A percentile compares a stretch with the other conserved stretches of the same genome.
Evolutionary conservation across 1,140 invertebrate genomes (phyloP).

Genomic region (Drosophila truncata): DNA sequence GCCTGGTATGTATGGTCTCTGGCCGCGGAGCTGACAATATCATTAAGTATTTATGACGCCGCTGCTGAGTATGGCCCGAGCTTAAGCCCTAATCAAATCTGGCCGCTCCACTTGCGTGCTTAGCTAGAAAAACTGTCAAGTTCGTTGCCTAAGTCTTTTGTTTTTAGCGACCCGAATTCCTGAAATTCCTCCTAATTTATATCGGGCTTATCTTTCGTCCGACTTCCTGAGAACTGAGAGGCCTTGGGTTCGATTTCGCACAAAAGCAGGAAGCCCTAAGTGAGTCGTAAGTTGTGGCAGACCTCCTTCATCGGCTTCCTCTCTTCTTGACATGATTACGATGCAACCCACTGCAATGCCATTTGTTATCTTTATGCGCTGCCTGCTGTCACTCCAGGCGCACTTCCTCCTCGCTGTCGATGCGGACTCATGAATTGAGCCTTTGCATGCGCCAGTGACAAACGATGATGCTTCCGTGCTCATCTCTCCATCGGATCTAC

Average conservation of each 20-base stretch:
- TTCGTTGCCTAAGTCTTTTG: constrained; percentile 69
- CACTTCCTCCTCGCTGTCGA: constrained; percentile 57
- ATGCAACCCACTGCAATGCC: constrained; percentile 48
- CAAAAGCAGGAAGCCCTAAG: constrained; percentile 32
- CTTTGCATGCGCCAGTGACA: constrained; percentile 55
- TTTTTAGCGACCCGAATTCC: constrained; percentile 28
- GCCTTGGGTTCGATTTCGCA: neutral
- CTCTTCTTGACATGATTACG: constrained; percentile 70
- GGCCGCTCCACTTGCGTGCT: constrained; percentile 43
- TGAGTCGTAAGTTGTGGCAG: constrained; percentile 43
- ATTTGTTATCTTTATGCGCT: constrained; percentile 65
- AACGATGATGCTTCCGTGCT: constrained; percentile 71
- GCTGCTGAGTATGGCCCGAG: constrained; percentile 49
- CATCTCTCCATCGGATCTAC: constrained; percentile 44
- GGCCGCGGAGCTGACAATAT: constrained; percentile 66
- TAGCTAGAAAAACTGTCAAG: constrained; percentile 73
- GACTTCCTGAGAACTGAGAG: constrained; percentile 10
- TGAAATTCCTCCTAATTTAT: constrained; percentile 13
- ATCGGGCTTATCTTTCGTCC: neutral
- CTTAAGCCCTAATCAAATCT: constrained; percentile 61
- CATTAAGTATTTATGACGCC: constrained; percentile 80
- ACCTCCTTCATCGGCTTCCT: neutral
- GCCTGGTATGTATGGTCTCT: constrained; percentile 48
- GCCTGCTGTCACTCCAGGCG: constrained; percentile 55
- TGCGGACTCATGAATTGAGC: constrained; percentile 56